Evolutionary conservation across 2,113 vertebrate genomes (phyloP).

Genomic region (Pteruthius melanotis): DNA sequence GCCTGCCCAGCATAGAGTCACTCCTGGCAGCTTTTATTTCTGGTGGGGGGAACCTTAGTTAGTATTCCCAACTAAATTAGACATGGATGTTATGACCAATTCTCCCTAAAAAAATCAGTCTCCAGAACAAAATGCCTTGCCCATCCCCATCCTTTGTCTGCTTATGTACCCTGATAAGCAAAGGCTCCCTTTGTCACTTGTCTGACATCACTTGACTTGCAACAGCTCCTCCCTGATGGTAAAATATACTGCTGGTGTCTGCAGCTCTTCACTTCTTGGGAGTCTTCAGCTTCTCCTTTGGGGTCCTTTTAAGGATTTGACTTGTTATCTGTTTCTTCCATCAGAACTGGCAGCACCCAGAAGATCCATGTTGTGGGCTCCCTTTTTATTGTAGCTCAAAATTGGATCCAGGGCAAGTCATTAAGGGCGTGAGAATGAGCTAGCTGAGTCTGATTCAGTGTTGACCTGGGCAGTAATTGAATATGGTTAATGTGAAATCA

Average conservation of each 20-base stretch:
- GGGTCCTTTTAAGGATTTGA: background rate
- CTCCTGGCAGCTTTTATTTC: background rate
- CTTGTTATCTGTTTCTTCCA: background rate
- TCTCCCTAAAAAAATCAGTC: background rate
- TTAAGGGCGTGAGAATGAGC: background rate
- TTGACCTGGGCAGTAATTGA: background rate
- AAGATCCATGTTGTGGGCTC: background rate
- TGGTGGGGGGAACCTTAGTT: rapidly evolving
- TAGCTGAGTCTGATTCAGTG: background rate
- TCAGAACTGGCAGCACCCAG: background rate
- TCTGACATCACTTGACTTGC: background rate
- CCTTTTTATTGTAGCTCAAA: background rate
- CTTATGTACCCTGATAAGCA: background rate
- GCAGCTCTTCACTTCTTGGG: background rate
- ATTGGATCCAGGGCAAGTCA: background rate
- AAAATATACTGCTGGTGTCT: background rate
- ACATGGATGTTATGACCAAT: background rate
- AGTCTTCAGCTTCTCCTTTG: background rate
- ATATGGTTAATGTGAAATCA: slow-evolving; percentile 12
- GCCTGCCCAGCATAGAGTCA: rapidly evolving
- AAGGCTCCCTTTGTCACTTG: background rate
- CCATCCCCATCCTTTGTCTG: background rate
- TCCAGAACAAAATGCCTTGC: background rate
- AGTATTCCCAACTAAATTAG: background rate
- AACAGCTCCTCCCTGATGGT: background rate